Evolutionary conservation across 2,113 vertebrate genomes (phyloP), one percentile per base, ranked within the genome.

Genomic region (Zosterops lateralis): DNA sequence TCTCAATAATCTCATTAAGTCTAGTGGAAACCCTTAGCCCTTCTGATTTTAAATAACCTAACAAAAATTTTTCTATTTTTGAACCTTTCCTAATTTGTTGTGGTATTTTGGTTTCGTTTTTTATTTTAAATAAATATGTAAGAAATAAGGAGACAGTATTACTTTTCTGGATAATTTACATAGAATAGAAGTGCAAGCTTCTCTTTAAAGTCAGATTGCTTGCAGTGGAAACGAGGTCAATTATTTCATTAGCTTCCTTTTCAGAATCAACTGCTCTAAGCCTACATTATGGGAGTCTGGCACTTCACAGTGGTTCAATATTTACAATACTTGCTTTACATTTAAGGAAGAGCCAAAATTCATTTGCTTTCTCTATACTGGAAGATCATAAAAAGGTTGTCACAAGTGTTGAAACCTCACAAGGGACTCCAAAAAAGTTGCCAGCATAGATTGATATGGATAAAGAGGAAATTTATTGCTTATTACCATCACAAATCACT

Each of bases 201-300:
- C 71, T 60, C 34, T 82, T 84, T 58, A 75, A 95, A 91, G 81
- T 80, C 85, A 90, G 71, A 86, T n/a, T 87, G n/a, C 72, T 75
- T 74, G 20, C 24, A 85, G 67, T 64, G 77, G 62, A 95, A 88
- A 94, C 8, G 6, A 94, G 72, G 77, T 94, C 90, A 94, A 93
- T 93, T 95, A 92, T 93, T 96, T 95, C 66, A 94, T 95, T 93
- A 90, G 72, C 93, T 88, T 95, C 88, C 81, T 89, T 86, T 88
- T 50, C 84, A 96, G 74, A 92, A 90, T 58, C 75, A 84, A 28
- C 65, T 80, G 9, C 61, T 84, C 83, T 64, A 71, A 88, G 88
- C 61, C 61, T 70, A 12, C 84, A 84, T 91, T 86, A 57, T 54
- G 54, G 47, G 75, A 95, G 38, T 77, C 22, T 84, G 86, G 88